Base-by-base conservation (phyloP, 2,113 vertebrate species). In the Mormyrus iriodes region DNA sequence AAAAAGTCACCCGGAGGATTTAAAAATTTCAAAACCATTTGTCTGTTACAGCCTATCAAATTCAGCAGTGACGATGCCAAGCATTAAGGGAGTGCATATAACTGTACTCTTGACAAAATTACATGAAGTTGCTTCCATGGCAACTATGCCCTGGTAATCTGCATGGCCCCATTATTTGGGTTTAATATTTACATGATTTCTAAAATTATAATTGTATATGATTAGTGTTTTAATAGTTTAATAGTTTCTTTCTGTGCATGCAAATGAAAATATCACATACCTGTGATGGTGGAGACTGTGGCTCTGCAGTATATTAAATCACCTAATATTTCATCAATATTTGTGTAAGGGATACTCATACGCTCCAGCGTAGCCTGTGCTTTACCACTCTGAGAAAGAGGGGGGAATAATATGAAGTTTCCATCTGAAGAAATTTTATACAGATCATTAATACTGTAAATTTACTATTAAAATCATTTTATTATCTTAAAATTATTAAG, bases 211-310 rank as follows among this genome's bases (percentile, higher is more conserved):
- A 84, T 44, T 39, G 3, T 9, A 46, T 21, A 84, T 46, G 21
- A 24, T 58, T 58, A 2, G 21, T 58, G 19, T 58, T 58, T 58
- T 24, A 24, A 58, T 24, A n/a, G n/a, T n/a, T n/a, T n/a, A 58
- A 58, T 24, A 58, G 53, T 58, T 58, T 58, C 24, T 61, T 27
- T 61, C 24, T 27, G 58, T 61, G 58, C 58, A n/a, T 46, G 24
- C 9, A 24, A 12, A 48, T 12, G 4, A 44, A n/a, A 35, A 15
- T 86, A 49, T 39, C 73, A 89, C 88, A 9, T 73, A 90, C 89
- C 89, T 53, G 89, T 76, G 48, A 8, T 44, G 24, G 89, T 87
- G 61, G 87, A 79, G 15, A 90, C 89, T 51, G 85, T 52, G 61
- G 85, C 89, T 87, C 48, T 76, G 8, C 39, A 35, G 53, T 79